Conservation (phyloP, 2,888 invertebrate species). For the Eristalis tenax region DNA sequence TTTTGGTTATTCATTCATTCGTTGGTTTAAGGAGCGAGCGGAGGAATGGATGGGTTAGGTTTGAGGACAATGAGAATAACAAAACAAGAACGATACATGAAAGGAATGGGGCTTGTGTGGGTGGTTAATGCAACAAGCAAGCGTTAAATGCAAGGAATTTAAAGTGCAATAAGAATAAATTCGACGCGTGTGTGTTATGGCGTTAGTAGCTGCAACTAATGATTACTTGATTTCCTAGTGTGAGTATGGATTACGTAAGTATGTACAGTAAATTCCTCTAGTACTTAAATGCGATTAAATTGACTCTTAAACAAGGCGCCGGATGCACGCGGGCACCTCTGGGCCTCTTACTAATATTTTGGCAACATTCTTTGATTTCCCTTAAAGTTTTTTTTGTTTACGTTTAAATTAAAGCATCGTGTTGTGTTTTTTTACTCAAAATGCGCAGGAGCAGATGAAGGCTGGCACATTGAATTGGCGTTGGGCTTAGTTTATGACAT, state of each 20-base stretch:
- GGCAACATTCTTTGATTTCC: conserved; percentile 46
- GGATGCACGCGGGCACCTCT: background rate
- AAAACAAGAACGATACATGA: conserved; percentile 28
- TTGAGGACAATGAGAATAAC: conserved; percentile 3
- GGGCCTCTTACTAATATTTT: conserved; percentile 51
- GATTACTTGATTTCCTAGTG: conserved; percentile 30
- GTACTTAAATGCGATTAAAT: conserved; percentile 62
- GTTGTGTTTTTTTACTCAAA: conserved; percentile 37
- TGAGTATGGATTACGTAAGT: conserved; percentile 44
- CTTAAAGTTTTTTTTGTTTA: conserved; percentile 35
- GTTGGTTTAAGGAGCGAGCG: conserved; percentile 27
- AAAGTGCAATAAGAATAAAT: conserved; percentile 45
- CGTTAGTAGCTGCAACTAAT: conserved; percentile 24
- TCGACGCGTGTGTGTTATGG: conserved; percentile 1
- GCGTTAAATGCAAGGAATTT: conserved; percentile 48
- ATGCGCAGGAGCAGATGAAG: conserved; percentile 47
- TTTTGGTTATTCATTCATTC: conserved; percentile 30
- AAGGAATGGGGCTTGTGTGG: background rate
- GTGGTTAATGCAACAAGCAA: conserved; percentile 13
- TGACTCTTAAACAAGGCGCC: conserved; percentile 48
- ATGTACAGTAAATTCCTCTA: conserved; percentile 54
- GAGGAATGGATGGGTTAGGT: background rate
- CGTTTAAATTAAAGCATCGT: conserved; percentile 59
- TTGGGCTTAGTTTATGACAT: conserved; percentile 29
- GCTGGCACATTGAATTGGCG: conserved; percentile 64